Conservation (phyloP, 2,888 invertebrate genomes). For the Pollenia labialis region DNA sequence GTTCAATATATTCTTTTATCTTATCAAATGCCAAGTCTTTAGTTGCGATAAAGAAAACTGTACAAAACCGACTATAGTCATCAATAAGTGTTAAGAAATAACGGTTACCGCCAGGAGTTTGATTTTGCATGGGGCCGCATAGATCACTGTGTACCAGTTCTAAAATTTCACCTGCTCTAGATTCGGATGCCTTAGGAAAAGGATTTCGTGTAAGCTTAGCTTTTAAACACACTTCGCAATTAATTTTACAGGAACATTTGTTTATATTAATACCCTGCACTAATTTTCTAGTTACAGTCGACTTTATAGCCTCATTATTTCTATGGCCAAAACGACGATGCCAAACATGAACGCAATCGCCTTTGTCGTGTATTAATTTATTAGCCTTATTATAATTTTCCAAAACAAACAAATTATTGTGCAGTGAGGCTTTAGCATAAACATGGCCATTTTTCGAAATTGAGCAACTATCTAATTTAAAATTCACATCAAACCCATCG, state of each 20-base stretch:
- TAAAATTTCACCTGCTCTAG: no score
- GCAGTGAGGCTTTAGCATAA: slow-evolving; percentile 7
- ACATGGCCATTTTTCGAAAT: background rate
- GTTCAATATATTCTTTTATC: no score
- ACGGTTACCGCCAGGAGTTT: background rate
- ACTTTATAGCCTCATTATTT: background rate
- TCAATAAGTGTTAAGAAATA: background rate
- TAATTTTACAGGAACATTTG: background rate
- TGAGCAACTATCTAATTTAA: background rate
- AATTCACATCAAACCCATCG: no score
- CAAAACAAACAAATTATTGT: slow-evolving; percentile 4
- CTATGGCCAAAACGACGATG: background rate
- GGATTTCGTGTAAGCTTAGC: slow-evolving; percentile 12
- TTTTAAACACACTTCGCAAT: slow-evolving; percentile 23
- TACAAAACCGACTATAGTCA: slow-evolving; percentile 25
- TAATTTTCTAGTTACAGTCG: background rate
- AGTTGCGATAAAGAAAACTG: slow-evolving; percentile 1
- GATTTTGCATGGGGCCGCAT: no score
- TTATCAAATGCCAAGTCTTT: background rate
- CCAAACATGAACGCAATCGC: background rate
- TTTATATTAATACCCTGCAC: slow-evolving; percentile 3
- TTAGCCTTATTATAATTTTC: background rate
- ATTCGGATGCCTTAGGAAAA: slow-evolving; percentile 24
- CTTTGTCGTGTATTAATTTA: background rate
- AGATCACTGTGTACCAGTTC: no score